These are phyloP conservation scores for Mandrillus leucophaeus DNA, from an alignment of 2,113 vertebrate genomes.

Conservation along the genomic window DNA sequence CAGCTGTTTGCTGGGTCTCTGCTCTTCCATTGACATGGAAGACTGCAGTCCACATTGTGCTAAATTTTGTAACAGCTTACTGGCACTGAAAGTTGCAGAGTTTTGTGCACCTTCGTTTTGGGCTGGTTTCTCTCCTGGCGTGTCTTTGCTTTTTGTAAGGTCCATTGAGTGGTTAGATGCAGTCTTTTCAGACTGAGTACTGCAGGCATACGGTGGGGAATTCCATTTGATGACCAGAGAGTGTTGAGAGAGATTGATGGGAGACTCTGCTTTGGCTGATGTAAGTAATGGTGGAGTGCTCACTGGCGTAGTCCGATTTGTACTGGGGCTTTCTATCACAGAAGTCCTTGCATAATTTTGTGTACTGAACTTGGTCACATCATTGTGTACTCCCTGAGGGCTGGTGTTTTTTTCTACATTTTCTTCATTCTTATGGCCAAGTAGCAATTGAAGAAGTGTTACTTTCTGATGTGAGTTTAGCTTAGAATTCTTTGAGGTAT, in stretches of 20 bases:
- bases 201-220: conserved; percentile 81
- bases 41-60: conserved; percentile 93
- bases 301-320: conserved; percentile 82
- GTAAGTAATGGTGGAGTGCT: conserved; percentile 88
- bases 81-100: conserved; percentile 93
- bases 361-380: conserved; percentile 86
- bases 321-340: conserved; percentile 84
- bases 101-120: conserved; percentile 87
- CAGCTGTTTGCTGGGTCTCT: conserved; percentile 82
- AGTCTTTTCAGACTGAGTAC: conserved; percentile 78
- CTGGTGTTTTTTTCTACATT: conserved; percentile 85
- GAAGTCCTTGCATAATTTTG: conserved; percentile 86
- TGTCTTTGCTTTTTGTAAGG: conserved; percentile 86
- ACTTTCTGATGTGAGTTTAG: conserved; percentile 94
- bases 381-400: conserved; percentile 87
- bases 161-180: conserved; percentile 86
- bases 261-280: conserved; percentile 84
- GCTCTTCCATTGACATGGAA: conserved; percentile 82
- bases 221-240: conserved; percentile 84
- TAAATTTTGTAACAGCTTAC: conserved; percentile 97
- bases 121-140: conserved; percentile 85
- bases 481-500: conserved; percentile 89
- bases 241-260: conserved; percentile 86
- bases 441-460: conserved; percentile 95
- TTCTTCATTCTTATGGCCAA: conserved; percentile 94